phyloP scores from a whole-genome alignment of 2,888 invertebrate species.

The Macrosiphum euphorbiae region DNA sequence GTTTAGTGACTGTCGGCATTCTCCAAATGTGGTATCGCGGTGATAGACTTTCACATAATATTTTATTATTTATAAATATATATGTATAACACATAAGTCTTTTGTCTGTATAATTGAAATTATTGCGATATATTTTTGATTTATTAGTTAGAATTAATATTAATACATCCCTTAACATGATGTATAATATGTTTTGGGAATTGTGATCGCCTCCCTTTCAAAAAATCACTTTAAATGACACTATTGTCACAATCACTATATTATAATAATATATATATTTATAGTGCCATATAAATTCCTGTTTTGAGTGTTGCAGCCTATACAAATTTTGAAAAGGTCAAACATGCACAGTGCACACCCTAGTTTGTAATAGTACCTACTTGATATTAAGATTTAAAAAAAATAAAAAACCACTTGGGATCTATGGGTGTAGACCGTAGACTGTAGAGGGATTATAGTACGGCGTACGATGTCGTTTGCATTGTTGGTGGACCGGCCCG shows the following conservation, averaged over 20 bases:
- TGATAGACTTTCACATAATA: background rate
- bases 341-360: background rate
- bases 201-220: background rate
- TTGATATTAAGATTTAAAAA: slow-evolving; percentile 33
- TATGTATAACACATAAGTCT: background rate
- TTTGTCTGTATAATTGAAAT: background rate
- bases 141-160: background rate
- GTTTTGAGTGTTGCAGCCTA: slow-evolving; percentile 34
- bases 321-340: slow-evolving; percentile 57
- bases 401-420: slow-evolving; percentile 25
- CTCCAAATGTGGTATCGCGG: background rate
- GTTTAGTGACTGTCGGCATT: background rate
- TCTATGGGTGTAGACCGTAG: slow-evolving; percentile 51
- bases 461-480: slow-evolving; percentile 36
- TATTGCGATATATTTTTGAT: background rate
- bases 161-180: background rate
- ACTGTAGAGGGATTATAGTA: slow-evolving; percentile 47
- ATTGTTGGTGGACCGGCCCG: slow-evolving; percentile 41
- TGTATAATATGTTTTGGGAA: background rate
- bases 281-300: slow-evolving; percentile 49
- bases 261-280: background rate
- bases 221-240: background rate
- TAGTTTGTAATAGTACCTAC: background rate
- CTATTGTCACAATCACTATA: background rate
- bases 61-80: background rate